phyloP scores from a whole-genome alignment of 2,888 invertebrate species.

The Oeneis ivallda region DNA sequence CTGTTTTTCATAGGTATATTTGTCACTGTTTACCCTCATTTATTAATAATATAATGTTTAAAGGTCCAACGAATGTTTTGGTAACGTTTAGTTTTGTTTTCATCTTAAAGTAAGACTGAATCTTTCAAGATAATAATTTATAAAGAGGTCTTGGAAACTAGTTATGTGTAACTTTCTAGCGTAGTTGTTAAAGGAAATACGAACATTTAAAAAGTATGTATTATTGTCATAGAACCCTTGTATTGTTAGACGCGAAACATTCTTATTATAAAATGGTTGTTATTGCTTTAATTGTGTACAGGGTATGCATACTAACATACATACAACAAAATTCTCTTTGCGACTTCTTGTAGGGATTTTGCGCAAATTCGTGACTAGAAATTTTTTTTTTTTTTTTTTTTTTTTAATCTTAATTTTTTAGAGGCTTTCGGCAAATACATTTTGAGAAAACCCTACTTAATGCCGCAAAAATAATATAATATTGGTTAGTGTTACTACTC shows the following conservation, averaged over 20 bases:
- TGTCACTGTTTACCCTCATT: conserved; percentile 35
- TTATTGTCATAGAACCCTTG: conserved; percentile 10
- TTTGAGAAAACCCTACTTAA: too few species aligned
- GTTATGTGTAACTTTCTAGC: conserved; percentile 35
- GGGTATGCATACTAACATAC: background rate
- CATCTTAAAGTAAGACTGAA: conserved; percentile 68
- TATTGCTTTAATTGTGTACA: conserved; percentile 17
- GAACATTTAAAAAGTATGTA: conserved; percentile 1
- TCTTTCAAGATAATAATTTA: conserved; percentile 50
- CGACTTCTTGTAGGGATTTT: too few species aligned
- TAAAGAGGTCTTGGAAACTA: conserved; percentile 43
- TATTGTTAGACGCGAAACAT: conserved; percentile 17
- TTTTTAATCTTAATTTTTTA: too few species aligned
- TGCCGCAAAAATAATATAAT: background rate
- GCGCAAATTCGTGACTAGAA: too few species aligned
- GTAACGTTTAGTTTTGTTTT: conserved; percentile 48
- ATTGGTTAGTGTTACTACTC: background rate
- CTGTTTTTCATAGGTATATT: conserved; percentile 16
- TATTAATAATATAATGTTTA: conserved; percentile 47
- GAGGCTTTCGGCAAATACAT: too few species aligned
- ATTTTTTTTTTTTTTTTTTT: too few species aligned
- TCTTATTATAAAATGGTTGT: conserved; percentile 23
- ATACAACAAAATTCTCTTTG: too few species aligned
- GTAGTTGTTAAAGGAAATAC: conserved; percentile 29
- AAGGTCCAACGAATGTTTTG: conserved; percentile 59